Evolutionary conservation across 2,888 invertebrate species (phyloP).

Genomic region (Cheilosia vernalis): DNA sequence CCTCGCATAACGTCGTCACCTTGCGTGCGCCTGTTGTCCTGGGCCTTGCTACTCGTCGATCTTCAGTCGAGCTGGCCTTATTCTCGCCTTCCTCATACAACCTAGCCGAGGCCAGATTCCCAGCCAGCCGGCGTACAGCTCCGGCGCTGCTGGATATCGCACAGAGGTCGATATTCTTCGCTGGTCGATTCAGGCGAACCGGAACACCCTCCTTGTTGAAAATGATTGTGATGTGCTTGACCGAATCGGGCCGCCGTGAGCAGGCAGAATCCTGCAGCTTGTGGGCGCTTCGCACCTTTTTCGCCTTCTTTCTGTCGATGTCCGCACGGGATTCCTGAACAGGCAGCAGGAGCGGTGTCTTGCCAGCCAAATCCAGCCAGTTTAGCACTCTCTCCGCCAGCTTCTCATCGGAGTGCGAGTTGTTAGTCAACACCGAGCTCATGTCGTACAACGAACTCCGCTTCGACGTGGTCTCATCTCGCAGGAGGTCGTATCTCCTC

Average conservation of each 20-base stretch:
- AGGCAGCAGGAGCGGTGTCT: slow-evolving; percentile 79
- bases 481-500: slow-evolving; percentile 70
- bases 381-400: slow-evolving; percentile 90
- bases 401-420: slow-evolving; percentile 81
- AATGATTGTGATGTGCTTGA: slow-evolving; percentile 82
- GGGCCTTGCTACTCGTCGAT: slow-evolving; percentile 13
- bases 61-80: neutral
- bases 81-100: slow-evolving; percentile 78
- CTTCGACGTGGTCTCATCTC: slow-evolving; percentile 77
- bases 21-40: slow-evolving; percentile 33
- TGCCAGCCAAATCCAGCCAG: slow-evolving; percentile 91
- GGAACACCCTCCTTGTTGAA: slow-evolving; percentile 82
- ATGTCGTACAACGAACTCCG: slow-evolving; percentile 80
- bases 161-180: slow-evolving; percentile 81
- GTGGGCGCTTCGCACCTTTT: neutral
- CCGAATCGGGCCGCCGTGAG: slow-evolving; percentile 77
- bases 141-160: slow-evolving; percentile 78
- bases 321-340: neutral
- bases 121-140: slow-evolving; percentile 78
- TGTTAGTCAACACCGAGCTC: slow-evolving; percentile 60
- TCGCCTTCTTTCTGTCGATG: slow-evolving; percentile 19
- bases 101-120: slow-evolving; percentile 79
- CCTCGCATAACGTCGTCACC: slow-evolving; percentile 2
- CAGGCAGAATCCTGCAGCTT: slow-evolving; percentile 27
- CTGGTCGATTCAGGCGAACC: slow-evolving; percentile 81